phyloP scores from a whole-genome alignment of 2,797 vertebrate genomes.

The Tenualosa ilisha region DNA sequence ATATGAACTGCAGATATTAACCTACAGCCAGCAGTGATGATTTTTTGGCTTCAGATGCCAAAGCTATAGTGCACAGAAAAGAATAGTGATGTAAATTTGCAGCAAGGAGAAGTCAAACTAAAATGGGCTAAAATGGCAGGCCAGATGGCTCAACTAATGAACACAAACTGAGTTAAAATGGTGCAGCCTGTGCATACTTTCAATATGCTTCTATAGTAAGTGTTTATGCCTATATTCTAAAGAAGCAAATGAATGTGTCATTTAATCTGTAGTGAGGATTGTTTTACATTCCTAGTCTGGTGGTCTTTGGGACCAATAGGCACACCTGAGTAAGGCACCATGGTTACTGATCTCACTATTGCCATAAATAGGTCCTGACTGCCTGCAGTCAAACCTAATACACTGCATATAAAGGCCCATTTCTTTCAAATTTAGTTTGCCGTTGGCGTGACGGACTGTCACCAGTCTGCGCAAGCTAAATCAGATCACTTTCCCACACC shows the following conservation, averaged over 20 bases:
- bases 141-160: background rate
- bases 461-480: constrained; percentile 66
- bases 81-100: background rate
- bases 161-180: background rate
- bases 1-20: constrained; percentile 74
- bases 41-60: background rate
- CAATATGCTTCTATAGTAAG: background rate
- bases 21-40: constrained; percentile 37
- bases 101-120: background rate
- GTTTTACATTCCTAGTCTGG: background rate
- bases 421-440: constrained; percentile 72
- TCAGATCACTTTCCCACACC: constrained; percentile 68
- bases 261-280: background rate
- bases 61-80: background rate
- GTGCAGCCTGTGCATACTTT: background rate
- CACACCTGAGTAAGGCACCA: constrained; percentile 52
- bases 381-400: constrained; percentile 70
- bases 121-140: background rate
- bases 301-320: constrained; percentile 56
- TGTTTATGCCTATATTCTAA: background rate
- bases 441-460: constrained; percentile 62
- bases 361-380: constrained; percentile 71
- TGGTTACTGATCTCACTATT: constrained; percentile 60
- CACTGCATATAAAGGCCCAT: constrained; percentile 69
- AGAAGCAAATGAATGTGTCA: background rate